A percentile compares a stretch with the other conserved stretches of the same genome.
Conservation (phyloP, 2,113 vertebrate genomes). For the Tetrao urogallus region DNA sequence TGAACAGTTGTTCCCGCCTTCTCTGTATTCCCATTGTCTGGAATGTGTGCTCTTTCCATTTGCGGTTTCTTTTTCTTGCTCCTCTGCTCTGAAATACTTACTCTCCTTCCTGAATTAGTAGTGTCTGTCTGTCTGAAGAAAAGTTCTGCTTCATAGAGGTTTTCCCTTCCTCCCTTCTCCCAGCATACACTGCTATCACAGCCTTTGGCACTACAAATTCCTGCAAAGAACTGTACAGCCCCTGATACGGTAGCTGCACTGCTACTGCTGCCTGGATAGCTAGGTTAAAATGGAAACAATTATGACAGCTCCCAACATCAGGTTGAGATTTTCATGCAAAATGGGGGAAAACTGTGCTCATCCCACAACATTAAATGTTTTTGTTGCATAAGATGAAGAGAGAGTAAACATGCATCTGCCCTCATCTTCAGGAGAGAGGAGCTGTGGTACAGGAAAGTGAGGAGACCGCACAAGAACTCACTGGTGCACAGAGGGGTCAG, state of each 20-base stretch:
- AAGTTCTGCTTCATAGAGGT: not conserved
- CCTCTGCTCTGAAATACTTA: not conserved
- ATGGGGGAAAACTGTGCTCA: not conserved
- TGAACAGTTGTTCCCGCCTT: not conserved
- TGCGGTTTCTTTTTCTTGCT: not conserved
- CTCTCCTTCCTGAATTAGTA: not conserved
- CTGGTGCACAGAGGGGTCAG: not conserved
- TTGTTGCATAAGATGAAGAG: not conserved
- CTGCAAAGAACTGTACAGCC: not conserved
- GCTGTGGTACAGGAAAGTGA: not conserved
- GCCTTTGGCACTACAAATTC: not conserved
- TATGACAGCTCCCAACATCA: accelerated
- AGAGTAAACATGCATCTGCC: not conserved
- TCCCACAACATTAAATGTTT: not conserved
- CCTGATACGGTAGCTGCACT: not conserved
- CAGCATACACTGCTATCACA: not conserved
- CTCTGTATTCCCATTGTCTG: not conserved
- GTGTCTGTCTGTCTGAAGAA: not conserved
- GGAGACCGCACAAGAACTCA: not conserved
- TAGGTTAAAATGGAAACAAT: not conserved
- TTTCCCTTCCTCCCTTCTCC: not conserved
- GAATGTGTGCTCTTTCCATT: not conserved
- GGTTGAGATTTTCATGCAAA: not conserved
- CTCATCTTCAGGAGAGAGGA: not conserved
- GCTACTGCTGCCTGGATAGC: not conserved